Percentiles rank a stretch among this genome's conserved stretches.
Conservation (phyloP, 2,797 vertebrate genomes). For the Acanthurus leucopareius region DNA sequence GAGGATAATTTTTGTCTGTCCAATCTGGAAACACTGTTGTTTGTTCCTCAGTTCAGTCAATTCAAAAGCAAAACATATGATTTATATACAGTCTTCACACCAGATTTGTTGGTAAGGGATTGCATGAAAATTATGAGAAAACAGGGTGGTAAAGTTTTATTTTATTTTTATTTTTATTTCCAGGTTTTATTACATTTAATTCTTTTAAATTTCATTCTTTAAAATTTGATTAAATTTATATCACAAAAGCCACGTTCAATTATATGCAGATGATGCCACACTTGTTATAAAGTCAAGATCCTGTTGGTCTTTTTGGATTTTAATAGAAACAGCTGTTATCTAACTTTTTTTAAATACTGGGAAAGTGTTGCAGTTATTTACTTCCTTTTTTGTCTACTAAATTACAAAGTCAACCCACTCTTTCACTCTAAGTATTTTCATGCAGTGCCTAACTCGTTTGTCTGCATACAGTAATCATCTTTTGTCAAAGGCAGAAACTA, state of each 20-base stretch:
- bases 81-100: not conserved
- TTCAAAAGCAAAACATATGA: conserved; percentile 10
- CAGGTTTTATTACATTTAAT: not conserved
- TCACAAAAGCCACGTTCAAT: not conserved
- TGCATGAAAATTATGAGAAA: not conserved
- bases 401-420: not conserved
- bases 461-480: not conserved
- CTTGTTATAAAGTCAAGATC: not conserved
- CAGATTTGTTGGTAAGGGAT: not conserved
- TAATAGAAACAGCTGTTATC: not conserved
- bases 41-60: conserved; percentile 26
- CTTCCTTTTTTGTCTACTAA: too few relatives aligned
- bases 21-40: conserved; percentile 27
- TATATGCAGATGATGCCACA: conserved; percentile 1
- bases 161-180: not conserved
- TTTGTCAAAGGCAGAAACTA: not conserved
- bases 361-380: not conserved
- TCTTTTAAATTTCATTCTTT: too few relatives aligned
- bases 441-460: not conserved
- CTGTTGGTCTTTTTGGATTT: not conserved
- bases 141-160: not conserved
- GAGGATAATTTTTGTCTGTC: not conserved
- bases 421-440: not conserved
- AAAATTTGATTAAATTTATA: too few relatives aligned
- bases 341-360: not conserved